phyloP scores from a whole-genome alignment of 2,113 vertebrate genomes.

The Tupaia tana region DNA sequence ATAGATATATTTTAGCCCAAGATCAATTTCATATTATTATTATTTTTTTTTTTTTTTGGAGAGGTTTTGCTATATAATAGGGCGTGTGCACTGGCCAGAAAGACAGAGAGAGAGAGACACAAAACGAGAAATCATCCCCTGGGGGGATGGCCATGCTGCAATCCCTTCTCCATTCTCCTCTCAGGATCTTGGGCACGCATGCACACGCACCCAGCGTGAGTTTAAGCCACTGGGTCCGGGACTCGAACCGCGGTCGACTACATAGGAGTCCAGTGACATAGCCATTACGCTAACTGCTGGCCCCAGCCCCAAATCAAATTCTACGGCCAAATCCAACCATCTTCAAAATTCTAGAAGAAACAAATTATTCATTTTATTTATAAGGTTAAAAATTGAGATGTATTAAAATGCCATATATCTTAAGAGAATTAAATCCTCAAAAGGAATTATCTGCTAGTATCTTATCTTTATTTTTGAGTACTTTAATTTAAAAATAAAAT shows the following conservation, averaged over 20 bases:
- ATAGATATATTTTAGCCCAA: not conserved
- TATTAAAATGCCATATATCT: slow-evolving; percentile 10
- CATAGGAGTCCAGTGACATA: too few relatives aligned
- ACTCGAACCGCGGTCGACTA: too few relatives aligned
- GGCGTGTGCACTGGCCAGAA: too few relatives aligned
- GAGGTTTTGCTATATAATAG: too few relatives aligned
- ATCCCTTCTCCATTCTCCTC: too few relatives aligned
- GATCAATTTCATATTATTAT: slow-evolving; percentile 49
- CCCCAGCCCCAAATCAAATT: slow-evolving; percentile 23
- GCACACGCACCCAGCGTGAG: too few relatives aligned
- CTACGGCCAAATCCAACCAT: slow-evolving; percentile 23
- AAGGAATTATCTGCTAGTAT: slow-evolving; percentile 37
- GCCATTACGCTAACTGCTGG: too few relatives aligned
- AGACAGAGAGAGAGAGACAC: too few relatives aligned
- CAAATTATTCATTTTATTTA: slow-evolving; percentile 34
- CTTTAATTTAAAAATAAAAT: slow-evolving; percentile 37
- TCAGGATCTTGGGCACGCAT: too few relatives aligned
- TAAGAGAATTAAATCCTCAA: slow-evolving; percentile 23
- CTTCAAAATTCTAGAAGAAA: slow-evolving; percentile 31
- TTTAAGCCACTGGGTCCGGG: too few relatives aligned
- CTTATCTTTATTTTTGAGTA: slow-evolving; percentile 42
- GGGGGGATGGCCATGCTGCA: too few relatives aligned
- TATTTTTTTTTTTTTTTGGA: not conserved
- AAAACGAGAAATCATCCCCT: too few relatives aligned
- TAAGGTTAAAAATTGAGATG: slow-evolving; percentile 32